phyloP scores from a whole-genome alignment of 2,113 vertebrate genomes.

The Brachypodius melanocephalos region DNA sequence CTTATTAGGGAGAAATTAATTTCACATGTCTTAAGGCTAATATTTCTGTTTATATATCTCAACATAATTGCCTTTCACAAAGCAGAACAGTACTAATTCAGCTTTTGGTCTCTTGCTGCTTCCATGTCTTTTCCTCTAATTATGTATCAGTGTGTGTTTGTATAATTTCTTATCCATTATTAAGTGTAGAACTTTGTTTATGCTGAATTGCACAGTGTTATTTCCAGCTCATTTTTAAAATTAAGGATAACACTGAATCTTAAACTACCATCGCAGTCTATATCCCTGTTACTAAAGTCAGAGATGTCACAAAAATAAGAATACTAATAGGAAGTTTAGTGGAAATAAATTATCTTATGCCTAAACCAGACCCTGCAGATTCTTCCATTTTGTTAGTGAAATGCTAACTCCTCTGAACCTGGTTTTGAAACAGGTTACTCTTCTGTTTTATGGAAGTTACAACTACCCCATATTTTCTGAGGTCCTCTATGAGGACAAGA shows the following conservation, averaged over 20 bases:
- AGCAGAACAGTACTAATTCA: slow-evolving; percentile 3
- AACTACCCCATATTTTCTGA: neutral
- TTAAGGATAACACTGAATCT: neutral
- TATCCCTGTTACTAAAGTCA: neutral
- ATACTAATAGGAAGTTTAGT: neutral
- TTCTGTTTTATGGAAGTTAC: neutral
- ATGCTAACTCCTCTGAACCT: neutral
- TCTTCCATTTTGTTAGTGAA: neutral
- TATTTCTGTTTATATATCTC: slow-evolving; percentile 11
- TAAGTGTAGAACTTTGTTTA: neutral
- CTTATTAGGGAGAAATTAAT: slow-evolving; percentile 31
- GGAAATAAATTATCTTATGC: neutral
- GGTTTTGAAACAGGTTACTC: neutral
- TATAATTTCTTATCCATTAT: neutral
- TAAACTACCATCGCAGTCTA: neutral
- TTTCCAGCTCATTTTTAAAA: neutral
- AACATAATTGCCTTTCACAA: slow-evolving; percentile 18
- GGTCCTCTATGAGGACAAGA: neutral
- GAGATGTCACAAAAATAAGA: neutral
- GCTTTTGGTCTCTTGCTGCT: neutral
- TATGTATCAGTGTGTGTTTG: neutral
- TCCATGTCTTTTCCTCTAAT: neutral
- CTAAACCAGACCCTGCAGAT: neutral
- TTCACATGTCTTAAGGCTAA: slow-evolving; percentile 4
- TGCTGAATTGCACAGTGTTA: neutral